A percentile compares a stretch with the other conserved stretches of the same genome.
Conservation (phyloP, 2,113 vertebrate species). For the Oreochromis spilurus region DNA sequence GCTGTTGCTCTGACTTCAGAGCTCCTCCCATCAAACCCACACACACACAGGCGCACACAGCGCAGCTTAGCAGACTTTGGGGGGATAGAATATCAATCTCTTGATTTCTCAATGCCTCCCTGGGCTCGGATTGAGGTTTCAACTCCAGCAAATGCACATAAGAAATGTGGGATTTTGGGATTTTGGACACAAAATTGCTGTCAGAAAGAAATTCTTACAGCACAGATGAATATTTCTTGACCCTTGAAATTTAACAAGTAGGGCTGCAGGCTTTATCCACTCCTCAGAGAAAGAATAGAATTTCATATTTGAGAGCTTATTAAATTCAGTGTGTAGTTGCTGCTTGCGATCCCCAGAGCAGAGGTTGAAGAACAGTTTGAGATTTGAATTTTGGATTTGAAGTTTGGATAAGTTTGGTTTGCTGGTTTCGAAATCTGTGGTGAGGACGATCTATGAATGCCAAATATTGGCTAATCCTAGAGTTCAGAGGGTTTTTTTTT, state of each 20-base stretch:
- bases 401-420: neutral
- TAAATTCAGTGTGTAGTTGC: neutral
- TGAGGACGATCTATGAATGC: neutral
- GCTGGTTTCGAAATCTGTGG: neutral
- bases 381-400: neutral
- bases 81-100: slow-evolving; percentile 22
- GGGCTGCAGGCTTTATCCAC: neutral
- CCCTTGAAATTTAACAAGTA: neutral
- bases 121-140: slow-evolving; percentile 16
- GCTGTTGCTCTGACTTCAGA: slow-evolving; percentile 7
- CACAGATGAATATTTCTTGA: neutral
- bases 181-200: neutral
- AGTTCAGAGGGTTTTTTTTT: neutral
- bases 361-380: neutral
- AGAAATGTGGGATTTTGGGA: slow-evolving; percentile 19
- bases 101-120: slow-evolving; percentile 10
- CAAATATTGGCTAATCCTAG: neutral
- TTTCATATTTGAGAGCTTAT: neutral
- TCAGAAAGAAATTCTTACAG: neutral
- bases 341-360: neutral
- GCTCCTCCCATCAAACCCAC: slow-evolving; percentile 10
- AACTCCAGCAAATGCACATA: neutral
- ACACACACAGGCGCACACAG: neutral
- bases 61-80: slow-evolving; percentile 1
- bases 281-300: neutral